Conservation (phyloP, 2,888 invertebrate species). For the Dorcus parallelipipedus region DNA sequence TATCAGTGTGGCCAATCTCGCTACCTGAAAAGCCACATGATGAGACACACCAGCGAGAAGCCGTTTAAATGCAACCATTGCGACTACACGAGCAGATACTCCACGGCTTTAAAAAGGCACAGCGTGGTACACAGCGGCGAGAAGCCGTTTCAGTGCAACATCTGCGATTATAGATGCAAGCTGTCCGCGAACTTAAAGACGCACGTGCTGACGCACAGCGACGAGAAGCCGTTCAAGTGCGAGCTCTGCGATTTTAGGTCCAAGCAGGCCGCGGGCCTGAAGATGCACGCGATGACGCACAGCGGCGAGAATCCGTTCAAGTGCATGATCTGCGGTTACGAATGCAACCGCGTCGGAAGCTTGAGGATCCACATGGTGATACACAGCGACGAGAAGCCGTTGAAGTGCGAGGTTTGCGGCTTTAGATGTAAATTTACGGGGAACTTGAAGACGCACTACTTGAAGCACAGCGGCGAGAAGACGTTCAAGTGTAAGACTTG, state of each 20-base stretch:
- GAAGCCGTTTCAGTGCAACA: conserved; percentile 40
- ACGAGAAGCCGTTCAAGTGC: conserved; percentile 48
- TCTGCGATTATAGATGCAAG: conserved; percentile 41
- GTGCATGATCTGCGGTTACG: too few species aligned
- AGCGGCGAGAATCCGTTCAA: too few species aligned
- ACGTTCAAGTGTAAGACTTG: too few species aligned
- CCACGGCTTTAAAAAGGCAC: conserved; percentile 31
- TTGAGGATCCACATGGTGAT: too few species aligned
- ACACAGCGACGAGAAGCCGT: too few species aligned
- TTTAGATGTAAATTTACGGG: too few species aligned
- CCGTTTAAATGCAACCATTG: conserved; percentile 33
- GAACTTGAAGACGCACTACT: too few species aligned
- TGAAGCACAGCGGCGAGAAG: too few species aligned
- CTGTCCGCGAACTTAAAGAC: conserved; percentile 38
- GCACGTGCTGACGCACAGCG: conserved; percentile 37
- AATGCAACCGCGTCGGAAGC: too few species aligned
- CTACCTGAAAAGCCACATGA: conserved; percentile 31
- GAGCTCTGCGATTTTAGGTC: conserved; percentile 56
- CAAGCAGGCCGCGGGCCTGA: conserved; percentile 21
- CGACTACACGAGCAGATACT: conserved; percentile 34
- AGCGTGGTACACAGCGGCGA: conserved; percentile 41
- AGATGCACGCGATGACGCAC: too few species aligned
- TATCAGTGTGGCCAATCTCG: too few species aligned
- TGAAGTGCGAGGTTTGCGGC: too few species aligned
- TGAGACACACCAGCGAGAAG: conserved; percentile 31